These are phyloP conservation scores for Perithous albicinctus DNA, from an alignment of 2,888 invertebrate genomes.

Conservation along the genomic window DNA sequence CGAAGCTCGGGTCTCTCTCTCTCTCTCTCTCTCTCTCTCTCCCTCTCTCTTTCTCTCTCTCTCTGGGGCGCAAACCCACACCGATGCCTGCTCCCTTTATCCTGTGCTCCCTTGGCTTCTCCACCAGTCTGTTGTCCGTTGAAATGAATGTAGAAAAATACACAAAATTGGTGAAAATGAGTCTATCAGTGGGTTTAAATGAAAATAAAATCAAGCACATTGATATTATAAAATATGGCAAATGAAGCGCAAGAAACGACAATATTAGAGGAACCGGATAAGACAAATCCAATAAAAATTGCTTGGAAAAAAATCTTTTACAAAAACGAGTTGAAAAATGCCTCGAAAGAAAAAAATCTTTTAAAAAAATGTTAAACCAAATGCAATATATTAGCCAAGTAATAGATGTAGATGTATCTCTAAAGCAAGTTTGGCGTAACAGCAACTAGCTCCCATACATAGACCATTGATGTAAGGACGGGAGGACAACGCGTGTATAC, in stretches of 20 bases:
- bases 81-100: constrained; percentile 12
- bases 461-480: no score
- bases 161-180: constrained; percentile 42
- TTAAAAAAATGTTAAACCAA: no score
- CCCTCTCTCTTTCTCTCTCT: no score
- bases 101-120: neutral
- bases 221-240: neutral
- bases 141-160: constrained; percentile 50
- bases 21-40: neutral
- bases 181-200: constrained; percentile 11
- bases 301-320: neutral
- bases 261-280: neutral
- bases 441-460: no score
- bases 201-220: neutral
- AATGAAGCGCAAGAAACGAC: neutral
- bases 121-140: constrained; percentile 30
- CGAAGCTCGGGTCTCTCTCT: constrained; percentile 17
- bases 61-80: constrained; percentile 26
- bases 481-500: no score
- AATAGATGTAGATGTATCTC: no score
- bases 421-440: no score
- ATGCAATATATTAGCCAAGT: no score
- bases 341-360: no score
- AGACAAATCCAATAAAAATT: neutral
- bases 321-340: no score